These are phyloP conservation scores for Jaculus jaculus DNA, from an alignment of 2,113 vertebrate species.

Conservation along the genomic window DNA sequence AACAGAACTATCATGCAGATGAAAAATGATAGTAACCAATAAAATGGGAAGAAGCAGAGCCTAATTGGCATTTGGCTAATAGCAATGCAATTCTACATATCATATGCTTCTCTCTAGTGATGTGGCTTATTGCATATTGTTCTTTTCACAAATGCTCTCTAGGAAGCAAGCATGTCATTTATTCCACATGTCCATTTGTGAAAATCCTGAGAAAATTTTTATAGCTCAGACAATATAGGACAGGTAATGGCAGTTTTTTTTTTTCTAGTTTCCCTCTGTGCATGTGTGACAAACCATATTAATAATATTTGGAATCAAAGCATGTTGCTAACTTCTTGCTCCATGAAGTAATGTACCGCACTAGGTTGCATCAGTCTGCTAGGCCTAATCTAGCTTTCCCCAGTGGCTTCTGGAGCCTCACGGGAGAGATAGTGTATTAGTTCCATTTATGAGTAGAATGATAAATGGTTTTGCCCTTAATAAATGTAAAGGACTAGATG, in stretches of 20 bases:
- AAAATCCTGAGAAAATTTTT: not conserved
- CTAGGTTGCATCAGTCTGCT: slow-evolving; percentile 77
- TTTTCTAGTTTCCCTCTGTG: slow-evolving; percentile 57
- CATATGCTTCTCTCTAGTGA: slow-evolving; percentile 26
- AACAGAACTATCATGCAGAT: slow-evolving; percentile 52
- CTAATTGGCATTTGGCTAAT: slow-evolving; percentile 58
- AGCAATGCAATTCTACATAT: not conserved
- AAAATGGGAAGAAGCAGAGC: not conserved
- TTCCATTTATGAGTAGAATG: slow-evolving; percentile 60
- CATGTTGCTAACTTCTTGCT: slow-evolving; percentile 59
- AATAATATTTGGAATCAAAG: slow-evolving; percentile 63
- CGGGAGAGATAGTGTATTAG: slow-evolving; percentile 73
- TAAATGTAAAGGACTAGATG: slow-evolving; percentile 73
- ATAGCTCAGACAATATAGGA: slow-evolving; percentile 15
- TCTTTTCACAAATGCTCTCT: slow-evolving; percentile 39
- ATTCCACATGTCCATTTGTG: slow-evolving; percentile 43
- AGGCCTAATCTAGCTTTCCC: slow-evolving; percentile 68
- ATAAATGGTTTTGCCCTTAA: slow-evolving; percentile 79
- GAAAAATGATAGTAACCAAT: slow-evolving; percentile 60
- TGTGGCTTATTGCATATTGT: slow-evolving; percentile 50
- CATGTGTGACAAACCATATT: slow-evolving; percentile 31
- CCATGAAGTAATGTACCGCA: slow-evolving; percentile 66
- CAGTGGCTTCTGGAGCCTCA: slow-evolving; percentile 58
- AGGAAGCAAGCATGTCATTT: slow-evolving; percentile 42
- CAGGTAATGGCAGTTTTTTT: slow-evolving; percentile 51